Conservation (phyloP, 2,113 vertebrate genomes). For the Promerops cafer region DNA sequence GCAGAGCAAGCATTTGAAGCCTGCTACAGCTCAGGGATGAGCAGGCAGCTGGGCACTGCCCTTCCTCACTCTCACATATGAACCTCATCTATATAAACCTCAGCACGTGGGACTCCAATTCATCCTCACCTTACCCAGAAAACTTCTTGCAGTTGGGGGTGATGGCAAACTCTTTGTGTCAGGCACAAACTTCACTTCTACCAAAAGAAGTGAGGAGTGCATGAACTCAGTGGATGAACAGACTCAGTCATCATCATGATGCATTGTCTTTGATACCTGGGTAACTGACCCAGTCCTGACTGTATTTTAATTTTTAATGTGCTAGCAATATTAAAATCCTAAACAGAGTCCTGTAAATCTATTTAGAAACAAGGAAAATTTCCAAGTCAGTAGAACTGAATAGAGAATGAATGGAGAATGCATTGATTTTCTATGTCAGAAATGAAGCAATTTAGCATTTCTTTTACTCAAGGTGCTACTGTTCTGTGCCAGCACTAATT, state of each 20-base stretch:
- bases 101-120: not conserved
- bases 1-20: not conserved
- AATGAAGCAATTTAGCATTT: conserved; percentile 35
- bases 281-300: not conserved
- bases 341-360: conserved; percentile 41
- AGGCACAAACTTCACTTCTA: not conserved
- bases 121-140: not conserved
- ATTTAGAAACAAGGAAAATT: conserved; percentile 50
- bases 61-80: too few species aligned
- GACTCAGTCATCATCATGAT: not conserved
- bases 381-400: not conserved
- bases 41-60: not conserved
- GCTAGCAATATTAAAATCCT: not conserved
- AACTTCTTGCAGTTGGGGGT: not conserved
- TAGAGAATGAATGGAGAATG: not conserved
- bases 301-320: conserved; percentile 44
- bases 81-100: too few species aligned
- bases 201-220: not conserved
- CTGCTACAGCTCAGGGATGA: not conserved
- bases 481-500: conserved; percentile 43
- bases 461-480: conserved; percentile 2
- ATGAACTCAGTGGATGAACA: not conserved
- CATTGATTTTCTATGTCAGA: conserved; percentile 52
- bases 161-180: not conserved
- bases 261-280: not conserved